Evolutionary conservation across 1,140 invertebrate species (phyloP), one percentile per base, ranked within the genome.

Genomic region (Zaprionus nigranus): DNA sequence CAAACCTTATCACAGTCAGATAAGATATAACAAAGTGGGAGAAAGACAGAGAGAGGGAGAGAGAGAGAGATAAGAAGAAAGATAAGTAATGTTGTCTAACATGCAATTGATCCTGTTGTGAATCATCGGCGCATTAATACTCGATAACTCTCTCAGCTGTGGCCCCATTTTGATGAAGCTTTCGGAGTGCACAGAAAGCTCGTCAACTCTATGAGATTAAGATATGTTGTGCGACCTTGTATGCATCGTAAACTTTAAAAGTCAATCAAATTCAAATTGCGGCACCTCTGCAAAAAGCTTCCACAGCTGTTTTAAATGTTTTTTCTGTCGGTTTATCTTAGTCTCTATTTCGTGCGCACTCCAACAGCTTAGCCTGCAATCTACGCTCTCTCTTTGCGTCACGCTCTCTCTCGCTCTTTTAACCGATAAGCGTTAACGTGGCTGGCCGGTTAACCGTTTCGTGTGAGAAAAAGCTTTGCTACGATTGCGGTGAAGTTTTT

Each of bases 381-480:
- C 15, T 17, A 7, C 28, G 38, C 20, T 53, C 38, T 56, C 40
- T 7, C 30, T 34, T 34, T 34, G 9, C 2, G 9, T 11, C 2
- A 24, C 12, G 24, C 34, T 53, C 60, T 62, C 22, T 40, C 66
- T 4, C 49, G 46, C 60, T 63, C 56, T 46, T 58, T 46, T 49
- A 70, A 73, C 53, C 58, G 68, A 6, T 70, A 36, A 64, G 56
- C 61, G 36, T 64, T 56, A 65, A 72, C 58, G 66, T 73, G n/a
- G 40, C 40, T 46, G 7, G 40, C 40, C 30, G 30, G 40, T 46
- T 90, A 74, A 75, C 84, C 80, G 73, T 51, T 80, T 80, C 38
- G 58, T 43, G 43, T 63, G 56, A 67, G 46, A 63, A 63, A 62
- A 68, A 86, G 82, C 78, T 87, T 34, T 34, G 30, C 30, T 34